These are phyloP conservation scores for Geotrupes spiniger DNA, from an alignment of 2,888 invertebrate species.

Conservation along the genomic window DNA sequence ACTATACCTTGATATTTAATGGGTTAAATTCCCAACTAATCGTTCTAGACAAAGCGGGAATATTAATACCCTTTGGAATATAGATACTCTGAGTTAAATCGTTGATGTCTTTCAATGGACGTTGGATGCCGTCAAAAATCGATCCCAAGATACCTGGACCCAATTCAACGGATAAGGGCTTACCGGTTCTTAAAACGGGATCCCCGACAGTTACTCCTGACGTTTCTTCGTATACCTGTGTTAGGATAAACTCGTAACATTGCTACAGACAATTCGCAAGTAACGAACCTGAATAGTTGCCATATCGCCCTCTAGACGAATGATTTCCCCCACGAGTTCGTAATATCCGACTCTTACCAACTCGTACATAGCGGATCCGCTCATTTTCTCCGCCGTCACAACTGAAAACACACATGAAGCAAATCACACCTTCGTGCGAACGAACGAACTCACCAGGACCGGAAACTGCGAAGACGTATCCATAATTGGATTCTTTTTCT, in stretches of 20 bases:
- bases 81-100: constrained; percentile 95
- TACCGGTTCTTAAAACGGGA: constrained; percentile 97
- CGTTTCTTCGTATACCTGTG: constrained; percentile 85
- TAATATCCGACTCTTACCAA: constrained; percentile 97
- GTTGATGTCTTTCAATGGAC: constrained; percentile 94
- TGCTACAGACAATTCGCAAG: not conserved
- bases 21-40: constrained; percentile 92
- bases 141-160: constrained; percentile 99
- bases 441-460: constrained; percentile 86
- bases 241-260: not conserved
- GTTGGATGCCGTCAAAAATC: constrained; percentile 99
- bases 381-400: constrained; percentile 98
- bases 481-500: constrained; percentile 84
- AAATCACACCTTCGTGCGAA: not conserved
- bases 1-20: constrained; percentile 67
- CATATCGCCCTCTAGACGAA: constrained; percentile 98
- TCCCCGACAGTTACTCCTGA: constrained; percentile 99
- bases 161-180: constrained; percentile 97
- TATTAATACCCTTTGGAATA: constrained; percentile 98
- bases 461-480: constrained; percentile 96
- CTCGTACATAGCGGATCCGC: constrained; percentile 99
- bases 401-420: constrained; percentile 60
- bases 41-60: constrained; percentile 82
- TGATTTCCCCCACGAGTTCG: constrained; percentile 99
- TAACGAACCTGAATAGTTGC: constrained; percentile 85